phyloP scores from a whole-genome alignment of 2,797 vertebrate genomes.

The Botia almorhae region DNA sequence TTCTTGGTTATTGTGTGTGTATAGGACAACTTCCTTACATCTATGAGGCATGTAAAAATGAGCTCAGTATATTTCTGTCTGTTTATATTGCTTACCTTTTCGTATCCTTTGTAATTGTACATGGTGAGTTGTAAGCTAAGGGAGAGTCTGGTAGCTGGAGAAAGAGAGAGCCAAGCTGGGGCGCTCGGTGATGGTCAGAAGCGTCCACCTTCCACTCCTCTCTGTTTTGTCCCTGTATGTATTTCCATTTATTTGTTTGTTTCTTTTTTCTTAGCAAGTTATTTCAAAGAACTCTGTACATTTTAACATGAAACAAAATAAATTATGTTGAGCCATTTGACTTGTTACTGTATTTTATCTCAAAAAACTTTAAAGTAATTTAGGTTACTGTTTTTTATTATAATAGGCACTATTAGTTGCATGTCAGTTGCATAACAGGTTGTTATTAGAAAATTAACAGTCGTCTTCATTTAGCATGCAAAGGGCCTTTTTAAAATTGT shows the following conservation, averaged over 20 bases:
- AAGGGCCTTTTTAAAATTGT: too few relatives aligned
- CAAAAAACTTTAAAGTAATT: neutral
- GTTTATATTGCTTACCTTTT: conserved; percentile 99
- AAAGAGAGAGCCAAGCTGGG: conserved; percentile 75
- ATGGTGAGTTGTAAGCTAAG: conserved; percentile 99
- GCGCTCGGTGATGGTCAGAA: conserved; percentile 68
- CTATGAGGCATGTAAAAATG: conserved; percentile 99
- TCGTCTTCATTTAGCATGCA: too few relatives aligned
- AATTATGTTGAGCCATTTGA: conserved; percentile 99
- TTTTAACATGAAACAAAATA: conserved; percentile 99
- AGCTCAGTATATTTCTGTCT: conserved; percentile 99
- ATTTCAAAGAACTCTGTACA: conserved; percentile 99
- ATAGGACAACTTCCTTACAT: conserved; percentile 98
- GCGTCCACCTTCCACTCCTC: conserved; percentile 76
- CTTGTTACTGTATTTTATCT: conserved; percentile 78
- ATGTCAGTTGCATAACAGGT: too few relatives aligned
- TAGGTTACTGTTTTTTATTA: too few relatives aligned
- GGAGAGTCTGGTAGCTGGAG: conserved; percentile 88
- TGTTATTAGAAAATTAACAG: too few relatives aligned
- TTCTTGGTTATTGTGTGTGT: conserved; percentile 83
- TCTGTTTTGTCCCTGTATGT: conserved; percentile 93
- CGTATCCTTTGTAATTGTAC: conserved; percentile 99
- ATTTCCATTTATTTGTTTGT: conserved; percentile 92
- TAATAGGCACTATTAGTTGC: too few relatives aligned
- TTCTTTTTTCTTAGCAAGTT: conserved; percentile 99